A percentile compares a stretch with the other conserved stretches of the same genome.
Evolutionary conservation across 2,113 vertebrate genomes (phyloP).

Genomic region (Oxyruncus cristatus): DNA sequence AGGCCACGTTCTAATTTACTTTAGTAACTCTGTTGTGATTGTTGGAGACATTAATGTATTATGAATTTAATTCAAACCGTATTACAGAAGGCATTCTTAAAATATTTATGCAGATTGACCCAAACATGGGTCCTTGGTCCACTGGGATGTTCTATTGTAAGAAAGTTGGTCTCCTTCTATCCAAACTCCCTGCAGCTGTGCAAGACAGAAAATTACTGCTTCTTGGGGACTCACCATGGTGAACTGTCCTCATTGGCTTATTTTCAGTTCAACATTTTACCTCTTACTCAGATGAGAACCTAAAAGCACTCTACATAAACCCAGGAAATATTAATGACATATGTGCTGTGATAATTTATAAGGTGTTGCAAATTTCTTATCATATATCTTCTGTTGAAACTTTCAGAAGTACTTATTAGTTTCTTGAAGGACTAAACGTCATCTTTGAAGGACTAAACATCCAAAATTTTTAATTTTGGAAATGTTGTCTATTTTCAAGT

Average conservation of each 20-base stretch:
- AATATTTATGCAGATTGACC: background rate
- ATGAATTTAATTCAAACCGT: background rate
- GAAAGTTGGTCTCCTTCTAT: background rate
- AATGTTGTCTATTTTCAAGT: background rate
- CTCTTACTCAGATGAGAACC: background rate
- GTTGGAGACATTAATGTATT: background rate
- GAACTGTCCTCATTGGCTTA: background rate
- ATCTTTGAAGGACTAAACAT: too few relatives aligned
- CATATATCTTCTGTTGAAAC: background rate
- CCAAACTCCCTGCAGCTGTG: background rate
- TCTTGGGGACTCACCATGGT: background rate
- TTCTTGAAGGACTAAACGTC: background rate
- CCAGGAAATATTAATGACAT: background rate
- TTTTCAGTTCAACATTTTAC: background rate
- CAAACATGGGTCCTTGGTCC: background rate
- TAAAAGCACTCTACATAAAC: background rate
- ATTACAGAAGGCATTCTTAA: background rate
- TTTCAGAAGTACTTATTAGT: background rate
- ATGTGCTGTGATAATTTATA: background rate
- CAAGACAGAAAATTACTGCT: background rate
- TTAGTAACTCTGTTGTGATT: background rate
- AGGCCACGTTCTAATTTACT: background rate
- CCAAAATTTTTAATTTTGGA: background rate
- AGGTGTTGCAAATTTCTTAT: background rate
- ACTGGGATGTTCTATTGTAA: background rate